phyloP scores from a whole-genome alignment of 2,113 vertebrate species.

The Barnardius zonarius region DNA sequence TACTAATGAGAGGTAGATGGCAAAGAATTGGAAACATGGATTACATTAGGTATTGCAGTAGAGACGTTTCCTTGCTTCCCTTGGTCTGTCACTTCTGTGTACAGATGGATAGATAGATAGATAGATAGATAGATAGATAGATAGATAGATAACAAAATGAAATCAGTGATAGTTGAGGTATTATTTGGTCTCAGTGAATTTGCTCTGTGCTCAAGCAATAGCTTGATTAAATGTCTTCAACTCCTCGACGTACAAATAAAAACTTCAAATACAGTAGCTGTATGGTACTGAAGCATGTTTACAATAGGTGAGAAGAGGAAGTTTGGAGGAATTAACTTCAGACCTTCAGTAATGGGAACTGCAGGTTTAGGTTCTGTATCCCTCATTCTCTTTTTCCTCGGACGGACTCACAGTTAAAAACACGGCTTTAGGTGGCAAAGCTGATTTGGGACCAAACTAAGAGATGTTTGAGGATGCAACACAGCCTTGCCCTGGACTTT shows the following conservation, averaged over 20 bases:
- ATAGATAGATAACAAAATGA: not conserved
- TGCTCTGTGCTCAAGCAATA: not conserved
- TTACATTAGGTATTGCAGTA: not conserved
- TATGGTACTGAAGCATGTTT: not conserved
- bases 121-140: not conserved
- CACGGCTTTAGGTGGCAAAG: not conserved
- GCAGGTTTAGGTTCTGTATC: not conserved
- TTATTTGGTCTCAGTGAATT: not conserved
- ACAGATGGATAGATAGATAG: too few species aligned
- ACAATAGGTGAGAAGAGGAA: not conserved
- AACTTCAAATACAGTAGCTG: not conserved
- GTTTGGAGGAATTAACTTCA: not conserved
- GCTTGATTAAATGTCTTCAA: not conserved
- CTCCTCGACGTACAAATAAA: not conserved
- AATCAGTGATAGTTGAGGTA: not conserved
- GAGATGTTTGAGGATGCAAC: not conserved
- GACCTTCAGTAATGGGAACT: not conserved
- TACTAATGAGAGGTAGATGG: not conserved
- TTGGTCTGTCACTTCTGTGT: not conserved
- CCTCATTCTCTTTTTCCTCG: not conserved
- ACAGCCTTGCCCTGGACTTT: not conserved
- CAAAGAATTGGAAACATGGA: not conserved
- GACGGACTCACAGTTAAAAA: not conserved
- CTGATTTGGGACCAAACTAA: not conserved
- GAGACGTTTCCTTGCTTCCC: not conserved